Evolutionary conservation across 2,888 invertebrate genomes (phyloP).

Genomic region (Xanthia icteritia): DNA sequence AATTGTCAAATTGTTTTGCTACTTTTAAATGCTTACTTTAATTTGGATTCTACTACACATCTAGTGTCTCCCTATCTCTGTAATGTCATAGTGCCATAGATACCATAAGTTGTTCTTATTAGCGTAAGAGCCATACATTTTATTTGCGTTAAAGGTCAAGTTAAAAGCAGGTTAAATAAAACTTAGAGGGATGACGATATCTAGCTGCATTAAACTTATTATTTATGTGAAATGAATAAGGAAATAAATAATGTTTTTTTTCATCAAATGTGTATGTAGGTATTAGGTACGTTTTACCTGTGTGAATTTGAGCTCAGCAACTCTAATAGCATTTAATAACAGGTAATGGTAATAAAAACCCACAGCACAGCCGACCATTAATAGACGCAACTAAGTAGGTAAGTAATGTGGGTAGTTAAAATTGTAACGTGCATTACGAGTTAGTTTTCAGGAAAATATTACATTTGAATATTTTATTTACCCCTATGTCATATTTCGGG

Average conservation of each 20-base stretch:
- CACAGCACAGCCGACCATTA: not conserved
- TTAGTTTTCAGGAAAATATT: constrained; percentile 11
- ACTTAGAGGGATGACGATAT: not conserved
- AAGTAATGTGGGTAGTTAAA: not conserved
- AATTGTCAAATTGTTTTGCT: not conserved
- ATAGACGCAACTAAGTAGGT: not conserved
- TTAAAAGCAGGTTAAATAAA: constrained; percentile 4
- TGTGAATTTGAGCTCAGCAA: constrained; percentile 3
- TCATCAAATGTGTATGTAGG: not conserved
- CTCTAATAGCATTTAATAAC: not conserved
- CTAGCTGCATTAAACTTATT: constrained; percentile 15
- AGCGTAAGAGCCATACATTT: not conserved
- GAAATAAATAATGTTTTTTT: not conserved
- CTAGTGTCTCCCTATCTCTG: not conserved
- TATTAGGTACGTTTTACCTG: not conserved
- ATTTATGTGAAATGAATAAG: not conserved
- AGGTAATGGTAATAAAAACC: constrained; percentile 2
- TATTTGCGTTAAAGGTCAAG: constrained; percentile 20
- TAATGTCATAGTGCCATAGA: not conserved
- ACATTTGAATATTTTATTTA: not conserved
- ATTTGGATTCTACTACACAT: not conserved
- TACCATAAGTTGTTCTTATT: not conserved
- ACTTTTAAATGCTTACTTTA: not conserved
- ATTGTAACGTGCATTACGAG: not conserved
- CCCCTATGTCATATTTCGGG: not conserved